Percentiles rank a stretch among this genome's conserved stretches.
Evolutionary conservation across 2,797 vertebrate genomes (phyloP).

Genomic region (Rhincodon typus): DNA sequence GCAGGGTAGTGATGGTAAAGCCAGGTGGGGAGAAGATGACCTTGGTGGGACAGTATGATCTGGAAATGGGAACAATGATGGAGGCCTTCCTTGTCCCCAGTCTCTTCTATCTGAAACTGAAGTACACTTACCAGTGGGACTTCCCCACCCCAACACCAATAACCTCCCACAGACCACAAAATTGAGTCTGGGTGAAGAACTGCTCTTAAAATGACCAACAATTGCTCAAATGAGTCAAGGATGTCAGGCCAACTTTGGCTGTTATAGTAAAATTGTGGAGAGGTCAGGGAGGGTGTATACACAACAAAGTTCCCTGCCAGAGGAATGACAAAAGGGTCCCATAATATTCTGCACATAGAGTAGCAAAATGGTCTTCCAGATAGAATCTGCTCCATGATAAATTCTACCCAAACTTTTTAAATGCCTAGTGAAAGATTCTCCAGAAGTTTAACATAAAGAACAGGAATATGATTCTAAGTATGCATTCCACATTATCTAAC

Average conservation of each 20-base stretch:
- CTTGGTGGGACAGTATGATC: neutral
- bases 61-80: neutral
- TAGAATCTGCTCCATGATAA: neutral
- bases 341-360: neutral
- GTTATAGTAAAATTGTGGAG: no score
- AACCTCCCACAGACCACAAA: neutral
- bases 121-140: neutral
- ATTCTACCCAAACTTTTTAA: neutral
- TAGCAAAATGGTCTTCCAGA: neutral
- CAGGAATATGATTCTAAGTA: neutral
- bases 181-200: neutral
- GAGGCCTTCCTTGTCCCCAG: neutral
- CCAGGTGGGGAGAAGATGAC: neutral
- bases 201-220: neutral
- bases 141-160: neutral
- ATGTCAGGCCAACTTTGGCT: no score
- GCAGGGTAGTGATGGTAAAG: neutral
- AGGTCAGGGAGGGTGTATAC: neutral
- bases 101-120: neutral
- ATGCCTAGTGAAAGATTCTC: neutral
- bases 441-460: neutral
- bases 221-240: neutral
- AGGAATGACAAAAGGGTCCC: neutral
- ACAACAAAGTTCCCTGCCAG: neutral
- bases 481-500: neutral